phyloP scores from a whole-genome alignment of 2,888 invertebrate species.

The Calephelis perditalis region DNA sequence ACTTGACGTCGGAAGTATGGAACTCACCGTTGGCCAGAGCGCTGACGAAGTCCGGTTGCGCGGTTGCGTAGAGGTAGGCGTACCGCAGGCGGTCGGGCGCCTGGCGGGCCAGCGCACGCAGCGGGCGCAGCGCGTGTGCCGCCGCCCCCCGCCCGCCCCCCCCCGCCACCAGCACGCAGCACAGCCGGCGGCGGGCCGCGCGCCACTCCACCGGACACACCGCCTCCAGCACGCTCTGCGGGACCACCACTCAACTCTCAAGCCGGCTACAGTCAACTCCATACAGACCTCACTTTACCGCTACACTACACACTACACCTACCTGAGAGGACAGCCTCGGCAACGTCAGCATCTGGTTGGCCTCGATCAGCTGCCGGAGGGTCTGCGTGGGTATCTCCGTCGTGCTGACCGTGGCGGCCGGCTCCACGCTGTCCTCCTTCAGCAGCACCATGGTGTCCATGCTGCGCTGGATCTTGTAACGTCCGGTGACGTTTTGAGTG shows the following conservation, averaged over 20 bases:
- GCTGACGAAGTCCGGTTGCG: constrained; percentile 88
- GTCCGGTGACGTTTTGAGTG: constrained; percentile 79
- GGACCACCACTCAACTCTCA: too few relatives aligned
- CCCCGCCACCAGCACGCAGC: constrained; percentile 85
- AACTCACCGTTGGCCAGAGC: constrained; percentile 79
- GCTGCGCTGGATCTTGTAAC: constrained; percentile 83
- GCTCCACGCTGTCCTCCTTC: constrained; percentile 89
- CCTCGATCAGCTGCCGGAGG: constrained; percentile 91
- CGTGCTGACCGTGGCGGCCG: constrained; percentile 93
- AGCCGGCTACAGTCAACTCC: too few relatives aligned
- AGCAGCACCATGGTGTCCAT: constrained; percentile 85
- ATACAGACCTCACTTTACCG: too few relatives aligned
- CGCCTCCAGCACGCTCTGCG: constrained; percentile 83
- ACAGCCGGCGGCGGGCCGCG: constrained; percentile 84
- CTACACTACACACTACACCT: not conserved
- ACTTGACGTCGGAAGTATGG: not conserved
- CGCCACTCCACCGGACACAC: constrained; percentile 95
- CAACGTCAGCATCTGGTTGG: constrained; percentile 91
- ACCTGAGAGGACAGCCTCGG: constrained; percentile 96
- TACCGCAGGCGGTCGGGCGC: constrained; percentile 87
- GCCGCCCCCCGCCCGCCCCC: constrained; percentile 73
- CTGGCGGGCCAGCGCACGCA: constrained; percentile 83
- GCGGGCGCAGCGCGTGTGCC: constrained; percentile 51
- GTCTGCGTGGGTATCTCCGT: constrained; percentile 93
- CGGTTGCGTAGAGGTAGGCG: constrained; percentile 92